Evolutionary conservation across 2,113 vertebrate genomes (phyloP).

Genomic region (Panurus biarmicus): DNA sequence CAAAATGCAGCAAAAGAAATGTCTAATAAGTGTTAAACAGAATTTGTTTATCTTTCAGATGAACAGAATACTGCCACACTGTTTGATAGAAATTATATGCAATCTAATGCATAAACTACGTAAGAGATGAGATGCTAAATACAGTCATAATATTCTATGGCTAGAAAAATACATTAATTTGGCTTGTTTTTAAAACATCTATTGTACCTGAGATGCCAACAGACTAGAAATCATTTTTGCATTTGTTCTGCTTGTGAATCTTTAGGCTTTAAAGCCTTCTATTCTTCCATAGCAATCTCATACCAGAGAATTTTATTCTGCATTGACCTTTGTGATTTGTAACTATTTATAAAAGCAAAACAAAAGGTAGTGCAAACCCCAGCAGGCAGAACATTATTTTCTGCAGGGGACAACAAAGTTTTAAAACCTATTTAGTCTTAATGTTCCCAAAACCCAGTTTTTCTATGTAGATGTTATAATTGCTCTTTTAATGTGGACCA

Average conservation of each 20-base stretch:
- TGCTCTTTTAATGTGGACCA: neutral
- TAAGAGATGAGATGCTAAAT: slow-evolving; percentile 40
- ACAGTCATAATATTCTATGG: neutral
- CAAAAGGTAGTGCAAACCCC: neutral
- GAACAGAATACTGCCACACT: neutral
- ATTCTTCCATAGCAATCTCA: neutral
- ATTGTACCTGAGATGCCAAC: slow-evolving; percentile 6
- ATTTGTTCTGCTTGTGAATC: slow-evolving; percentile 19
- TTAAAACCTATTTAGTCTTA: neutral
- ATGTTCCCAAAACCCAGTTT: neutral
- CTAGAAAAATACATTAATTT: slow-evolving; percentile 42
- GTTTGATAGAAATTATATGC: slow-evolving; percentile 41
- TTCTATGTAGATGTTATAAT: neutral
- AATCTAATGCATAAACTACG: slow-evolving; percentile 38
- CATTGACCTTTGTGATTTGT: slow-evolving; percentile 21
- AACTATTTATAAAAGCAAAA: slow-evolving; percentile 8
- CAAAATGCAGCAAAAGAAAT: slow-evolving; percentile 22
- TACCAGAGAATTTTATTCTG: neutral
- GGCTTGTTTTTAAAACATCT: slow-evolving; percentile 49
- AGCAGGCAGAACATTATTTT: neutral
- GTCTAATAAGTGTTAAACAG: slow-evolving; percentile 25
- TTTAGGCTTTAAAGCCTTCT: neutral
- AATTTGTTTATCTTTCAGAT: slow-evolving; percentile 50
- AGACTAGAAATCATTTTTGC: neutral
- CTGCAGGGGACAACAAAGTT: neutral